Percentiles rank a stretch among this genome's conserved stretches.
phyloP scores from a whole-genome alignment of 2,888 invertebrate species.

The Spodoptera exigua region DNA sequence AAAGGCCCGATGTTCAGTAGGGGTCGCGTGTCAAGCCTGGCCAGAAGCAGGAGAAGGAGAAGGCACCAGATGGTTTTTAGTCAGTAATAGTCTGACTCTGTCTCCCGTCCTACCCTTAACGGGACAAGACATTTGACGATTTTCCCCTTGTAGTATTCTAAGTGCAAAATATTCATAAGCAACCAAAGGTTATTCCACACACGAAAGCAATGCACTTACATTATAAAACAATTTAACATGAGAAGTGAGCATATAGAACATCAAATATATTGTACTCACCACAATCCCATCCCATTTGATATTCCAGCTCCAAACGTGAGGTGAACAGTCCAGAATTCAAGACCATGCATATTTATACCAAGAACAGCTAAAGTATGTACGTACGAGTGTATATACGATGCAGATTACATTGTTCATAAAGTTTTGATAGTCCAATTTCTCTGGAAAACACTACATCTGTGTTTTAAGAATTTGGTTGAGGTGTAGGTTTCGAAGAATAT shows the following conservation, averaged over 20 bases:
- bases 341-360: constrained; percentile 55
- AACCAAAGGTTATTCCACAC: too few species aligned
- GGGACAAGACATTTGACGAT: too few species aligned
- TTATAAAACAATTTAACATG: constrained; percentile 27
- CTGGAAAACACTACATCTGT: constrained; percentile 21
- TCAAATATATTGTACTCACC: constrained; percentile 50
- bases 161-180: too few species aligned
- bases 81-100: too few species aligned
- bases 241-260: constrained; percentile 26
- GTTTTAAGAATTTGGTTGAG: neutral
- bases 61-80: too few species aligned
- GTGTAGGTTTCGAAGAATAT: neutral
- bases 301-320: constrained; percentile 53
- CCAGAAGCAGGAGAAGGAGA: too few species aligned
- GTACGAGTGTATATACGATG: constrained; percentile 28
- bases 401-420: constrained; percentile 52
- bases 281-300: constrained; percentile 56
- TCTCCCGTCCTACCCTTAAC: too few species aligned
- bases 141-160: too few species aligned
- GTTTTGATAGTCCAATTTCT: constrained; percentile 47
- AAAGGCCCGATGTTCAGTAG: too few species aligned
- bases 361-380: constrained; percentile 37
- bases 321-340: constrained; percentile 55
- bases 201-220: constrained; percentile 3
- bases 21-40: too few species aligned